Base-by-base conservation (phyloP, 2,888 invertebrate species). In the Julus scanicus region DNA sequence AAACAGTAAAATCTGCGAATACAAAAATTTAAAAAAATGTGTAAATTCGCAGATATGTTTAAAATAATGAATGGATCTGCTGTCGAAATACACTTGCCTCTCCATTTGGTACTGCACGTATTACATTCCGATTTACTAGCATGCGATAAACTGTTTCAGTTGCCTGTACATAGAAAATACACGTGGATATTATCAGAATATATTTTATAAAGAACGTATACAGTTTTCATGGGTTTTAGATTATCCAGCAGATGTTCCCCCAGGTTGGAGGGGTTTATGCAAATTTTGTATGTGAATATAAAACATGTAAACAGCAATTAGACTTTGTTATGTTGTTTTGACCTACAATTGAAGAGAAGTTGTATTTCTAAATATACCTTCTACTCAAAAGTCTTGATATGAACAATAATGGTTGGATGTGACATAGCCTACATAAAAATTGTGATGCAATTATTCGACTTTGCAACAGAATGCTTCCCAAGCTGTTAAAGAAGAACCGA, bases 71-170 rank as follows among this genome's bases (percentile, higher is more conserved):
- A 44, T 1, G 5, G 8, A 53, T 53, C 15, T 15, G 15, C 2
- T 8, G 29, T 29, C 20, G 1, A 71, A 71, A 8, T 39, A n/a
- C 2, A 44, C 85, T 92, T 49, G 95, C 94, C 91, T 95, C 94
- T 11, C 96, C 96, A 90, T 94, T 92, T 20, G 94, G 94, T 89
- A 96, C 92, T 29, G 94, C 94, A 53, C 92, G 93, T 44, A 95
- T 93, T 91, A 94, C 93, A 88, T 94, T 94, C 89, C 96, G 93
- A 63, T 94, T 93, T 49, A 94, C 93, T 4, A 94, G 94, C 95
- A 96, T 96, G 90, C 94, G 94, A 93, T 95, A 96, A 39, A 96
- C 91, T 0, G 96, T 95, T 93, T 96, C 96, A 1, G 96, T 95
- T 2, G 96, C 96, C 92, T 94, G 89, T 89, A 53, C 8, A 17